Evolutionary conservation across 2,888 invertebrate genomes (phyloP).

Genomic region (Diaprepes abbreviatus): DNA sequence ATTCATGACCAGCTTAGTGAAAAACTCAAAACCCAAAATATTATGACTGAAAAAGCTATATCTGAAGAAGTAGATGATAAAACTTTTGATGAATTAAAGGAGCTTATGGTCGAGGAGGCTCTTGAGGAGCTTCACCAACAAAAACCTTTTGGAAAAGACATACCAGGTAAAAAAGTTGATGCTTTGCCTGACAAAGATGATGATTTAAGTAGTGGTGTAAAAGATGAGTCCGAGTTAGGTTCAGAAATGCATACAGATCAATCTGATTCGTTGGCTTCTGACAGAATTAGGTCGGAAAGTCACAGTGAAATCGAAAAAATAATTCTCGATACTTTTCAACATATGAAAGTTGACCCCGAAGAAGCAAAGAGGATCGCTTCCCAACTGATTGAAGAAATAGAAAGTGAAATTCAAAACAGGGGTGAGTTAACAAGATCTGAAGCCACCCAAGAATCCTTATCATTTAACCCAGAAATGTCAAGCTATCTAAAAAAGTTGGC

Average conservation of each 20-base stretch:
- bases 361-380: slow-evolving; percentile 70
- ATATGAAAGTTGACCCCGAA: slow-evolving; percentile 67
- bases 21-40: slow-evolving; percentile 47
- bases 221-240: slow-evolving; percentile 64
- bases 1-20: slow-evolving; percentile 52
- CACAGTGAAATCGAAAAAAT: slow-evolving; percentile 66
- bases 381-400: slow-evolving; percentile 70
- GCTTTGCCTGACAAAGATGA: slow-evolving; percentile 63
- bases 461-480: slow-evolving; percentile 64
- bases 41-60: slow-evolving; percentile 43
- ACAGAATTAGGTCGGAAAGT: slow-evolving; percentile 64
- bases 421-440: slow-evolving; percentile 42
- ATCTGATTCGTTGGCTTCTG: slow-evolving; percentile 63
- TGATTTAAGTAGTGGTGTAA: slow-evolving; percentile 62
- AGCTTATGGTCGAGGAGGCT: slow-evolving; percentile 48
- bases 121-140: slow-evolving; percentile 34
- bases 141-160: slow-evolving; percentile 16
- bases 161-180: background rate
- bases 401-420: slow-evolving; percentile 69
- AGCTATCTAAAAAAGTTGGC: slow-evolving; percentile 67
- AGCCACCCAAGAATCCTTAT: slow-evolving; percentile 38
- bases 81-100: slow-evolving; percentile 46
- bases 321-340: slow-evolving; percentile 65
- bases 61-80: slow-evolving; percentile 45
- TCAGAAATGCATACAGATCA: slow-evolving; percentile 66